These are phyloP conservation scores for Cordilura impudica DNA, from an alignment of 2,888 invertebrate genomes.

Conservation along the genomic window DNA sequence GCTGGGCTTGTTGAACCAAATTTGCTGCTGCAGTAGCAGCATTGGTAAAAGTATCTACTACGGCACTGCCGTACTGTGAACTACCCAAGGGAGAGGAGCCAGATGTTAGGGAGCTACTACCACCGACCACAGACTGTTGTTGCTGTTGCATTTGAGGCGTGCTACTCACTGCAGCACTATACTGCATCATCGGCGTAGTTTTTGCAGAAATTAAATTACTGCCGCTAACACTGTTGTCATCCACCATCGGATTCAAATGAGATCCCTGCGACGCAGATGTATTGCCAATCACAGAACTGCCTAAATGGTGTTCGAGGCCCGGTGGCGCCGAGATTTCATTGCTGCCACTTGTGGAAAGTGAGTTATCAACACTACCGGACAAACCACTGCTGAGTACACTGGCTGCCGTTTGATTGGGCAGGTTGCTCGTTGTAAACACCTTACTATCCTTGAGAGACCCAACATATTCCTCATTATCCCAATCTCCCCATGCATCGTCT, in stretches of 20 bases:
- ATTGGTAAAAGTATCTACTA: conserved; percentile 71
- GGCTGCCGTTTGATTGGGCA: conserved; percentile 73
- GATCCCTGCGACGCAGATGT: conserved; percentile 66
- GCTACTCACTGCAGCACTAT: conserved; percentile 72
- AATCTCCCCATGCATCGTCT: conserved; percentile 82
- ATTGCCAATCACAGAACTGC: conserved; percentile 65
- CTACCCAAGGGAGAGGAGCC: conserved; percentile 54
- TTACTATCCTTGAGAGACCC: conserved; percentile 96
- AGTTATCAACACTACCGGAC: conserved; percentile 58
- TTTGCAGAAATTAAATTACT: conserved; percentile 63
- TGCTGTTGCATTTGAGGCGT: conserved; percentile 63
- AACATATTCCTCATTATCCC: conserved; percentile 96
- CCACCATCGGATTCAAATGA: conserved; percentile 72
- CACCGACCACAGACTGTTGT: conserved; percentile 47
- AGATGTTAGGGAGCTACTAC: conserved; percentile 14
- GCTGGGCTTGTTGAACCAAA: conserved; percentile 75
- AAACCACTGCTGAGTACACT: conserved; percentile 70
- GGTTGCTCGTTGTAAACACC: conserved; percentile 88
- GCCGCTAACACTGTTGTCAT: conserved; percentile 70
- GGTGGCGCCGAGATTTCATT: conserved; percentile 76
- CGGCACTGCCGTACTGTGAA: conserved; percentile 64
- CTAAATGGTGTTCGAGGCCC: conserved; percentile 77
- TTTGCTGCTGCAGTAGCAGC: conserved; percentile 73
- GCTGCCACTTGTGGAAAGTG: conserved; percentile 36
- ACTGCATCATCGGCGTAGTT: conserved; percentile 72